phyloP scores from a whole-genome alignment of 2,797 vertebrate genomes.

The Ctenosaura bakeri region DNA sequence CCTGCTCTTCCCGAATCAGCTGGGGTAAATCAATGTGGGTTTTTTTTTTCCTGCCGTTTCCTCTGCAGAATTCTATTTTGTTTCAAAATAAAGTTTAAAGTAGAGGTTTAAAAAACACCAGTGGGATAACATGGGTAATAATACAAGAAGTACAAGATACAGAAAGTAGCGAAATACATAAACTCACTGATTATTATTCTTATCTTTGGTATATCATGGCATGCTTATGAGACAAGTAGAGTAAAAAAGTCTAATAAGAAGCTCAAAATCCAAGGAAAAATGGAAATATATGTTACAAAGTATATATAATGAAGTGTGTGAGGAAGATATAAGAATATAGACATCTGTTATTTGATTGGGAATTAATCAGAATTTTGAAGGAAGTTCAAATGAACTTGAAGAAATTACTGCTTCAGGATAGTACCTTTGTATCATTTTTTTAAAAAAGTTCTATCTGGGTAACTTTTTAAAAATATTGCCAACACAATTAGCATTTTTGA shows the following conservation, averaged over 20 bases:
- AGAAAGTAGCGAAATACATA: neutral
- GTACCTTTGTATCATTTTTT: no score
- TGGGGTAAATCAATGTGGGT: constrained; percentile 38
- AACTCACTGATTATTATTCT: neutral
- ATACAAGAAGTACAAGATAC: neutral
- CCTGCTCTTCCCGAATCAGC: neutral
- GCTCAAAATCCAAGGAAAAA: neutral
- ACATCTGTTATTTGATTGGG: neutral
- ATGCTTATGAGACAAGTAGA: neutral
- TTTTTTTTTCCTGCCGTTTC: constrained; percentile 60
- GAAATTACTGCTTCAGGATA: no score
- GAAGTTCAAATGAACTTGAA: no score
- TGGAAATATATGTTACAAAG: neutral
- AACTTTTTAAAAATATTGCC: no score
- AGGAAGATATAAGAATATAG: neutral
- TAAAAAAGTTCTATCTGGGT: no score
- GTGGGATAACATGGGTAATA: neutral
- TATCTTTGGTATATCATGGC: neutral
- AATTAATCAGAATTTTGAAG: neutral
- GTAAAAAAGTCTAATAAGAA: neutral
- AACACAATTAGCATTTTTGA: no score
- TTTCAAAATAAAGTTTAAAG: neutral
- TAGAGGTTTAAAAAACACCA: constrained; percentile 43
- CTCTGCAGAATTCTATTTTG: neutral
- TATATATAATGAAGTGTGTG: neutral